Evolutionary conservation across 2,888 invertebrate genomes (phyloP).

Genomic region (Norana najaformis): DNA sequence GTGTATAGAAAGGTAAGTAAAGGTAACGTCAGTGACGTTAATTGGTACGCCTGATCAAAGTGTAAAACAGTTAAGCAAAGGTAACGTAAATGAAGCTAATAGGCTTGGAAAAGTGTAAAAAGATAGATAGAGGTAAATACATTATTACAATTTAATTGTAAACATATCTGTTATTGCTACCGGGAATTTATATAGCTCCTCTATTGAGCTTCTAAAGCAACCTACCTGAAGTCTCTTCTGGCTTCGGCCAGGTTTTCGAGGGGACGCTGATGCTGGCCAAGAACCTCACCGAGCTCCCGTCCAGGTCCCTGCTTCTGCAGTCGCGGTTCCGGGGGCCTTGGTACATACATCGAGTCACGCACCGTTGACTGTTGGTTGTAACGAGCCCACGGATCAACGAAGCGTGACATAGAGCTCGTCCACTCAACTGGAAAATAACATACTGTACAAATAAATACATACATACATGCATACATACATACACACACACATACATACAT

Average conservation of each 20-base stretch:
- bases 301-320: slow-evolving; percentile 43
- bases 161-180: too few relatives aligned
- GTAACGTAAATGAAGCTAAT: too few relatives aligned
- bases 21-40: too few relatives aligned
- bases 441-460: too few relatives aligned
- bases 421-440: slow-evolving; percentile 34
- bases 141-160: too few relatives aligned
- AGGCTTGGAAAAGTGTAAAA: too few relatives aligned
- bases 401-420: slow-evolving; percentile 31
- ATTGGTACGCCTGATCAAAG: too few relatives aligned
- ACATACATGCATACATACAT: too few relatives aligned
- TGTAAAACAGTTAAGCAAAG: too few relatives aligned
- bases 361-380: slow-evolving; percentile 35
- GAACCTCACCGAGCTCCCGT: slow-evolving; percentile 37
- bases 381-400: slow-evolving; percentile 34
- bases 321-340: slow-evolving; percentile 32
- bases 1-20: too few relatives aligned
- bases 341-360: slow-evolving; percentile 34
- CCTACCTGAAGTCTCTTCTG: slow-evolving; percentile 39
- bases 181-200: background rate
- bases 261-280: slow-evolving; percentile 33
- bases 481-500: too few relatives aligned
- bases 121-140: too few relatives aligned
- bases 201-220: background rate
- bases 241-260: slow-evolving; percentile 29